Evolutionary conservation across 2,797 vertebrate species (phyloP).

Genomic region (Meda fulgida): DNA sequence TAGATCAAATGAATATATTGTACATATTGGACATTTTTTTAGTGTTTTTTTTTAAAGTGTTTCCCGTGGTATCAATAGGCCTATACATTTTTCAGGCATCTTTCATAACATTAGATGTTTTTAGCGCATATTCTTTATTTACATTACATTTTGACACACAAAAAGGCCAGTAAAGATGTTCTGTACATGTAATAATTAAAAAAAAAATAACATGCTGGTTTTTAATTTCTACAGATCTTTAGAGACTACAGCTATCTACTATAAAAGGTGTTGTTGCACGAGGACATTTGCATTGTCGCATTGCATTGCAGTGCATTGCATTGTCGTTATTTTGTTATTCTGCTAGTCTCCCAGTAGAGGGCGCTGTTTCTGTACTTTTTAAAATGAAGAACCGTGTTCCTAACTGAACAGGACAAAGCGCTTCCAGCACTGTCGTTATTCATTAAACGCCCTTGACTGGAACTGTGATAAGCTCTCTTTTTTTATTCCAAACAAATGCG

Average conservation of each 20-base stretch:
- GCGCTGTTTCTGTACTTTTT: background rate
- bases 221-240: background rate
- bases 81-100: background rate
- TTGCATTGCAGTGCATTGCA: too few relatives aligned
- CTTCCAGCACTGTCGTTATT: constrained; percentile 20
- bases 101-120: background rate
- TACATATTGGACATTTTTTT: constrained; percentile 5
- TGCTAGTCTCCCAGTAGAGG: background rate
- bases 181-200: background rate
- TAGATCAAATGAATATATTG: background rate
- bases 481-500: constrained; percentile 21
- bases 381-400: background rate
- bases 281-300: background rate
- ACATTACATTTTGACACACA: background rate
- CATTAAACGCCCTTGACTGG: constrained; percentile 1
- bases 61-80: too few relatives aligned
- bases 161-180: background rate
- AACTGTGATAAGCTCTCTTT: constrained; percentile 1
- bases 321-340: background rate
- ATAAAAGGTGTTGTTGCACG: background rate
- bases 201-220: background rate
- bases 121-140: background rate
- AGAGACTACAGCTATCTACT: background rate
- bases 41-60: too few relatives aligned
- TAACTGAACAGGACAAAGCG: constrained; percentile 2